These are phyloP conservation scores for Tenrec ecaudatus DNA, from an alignment of 2,113 vertebrate genomes.

Conservation along the genomic window DNA sequence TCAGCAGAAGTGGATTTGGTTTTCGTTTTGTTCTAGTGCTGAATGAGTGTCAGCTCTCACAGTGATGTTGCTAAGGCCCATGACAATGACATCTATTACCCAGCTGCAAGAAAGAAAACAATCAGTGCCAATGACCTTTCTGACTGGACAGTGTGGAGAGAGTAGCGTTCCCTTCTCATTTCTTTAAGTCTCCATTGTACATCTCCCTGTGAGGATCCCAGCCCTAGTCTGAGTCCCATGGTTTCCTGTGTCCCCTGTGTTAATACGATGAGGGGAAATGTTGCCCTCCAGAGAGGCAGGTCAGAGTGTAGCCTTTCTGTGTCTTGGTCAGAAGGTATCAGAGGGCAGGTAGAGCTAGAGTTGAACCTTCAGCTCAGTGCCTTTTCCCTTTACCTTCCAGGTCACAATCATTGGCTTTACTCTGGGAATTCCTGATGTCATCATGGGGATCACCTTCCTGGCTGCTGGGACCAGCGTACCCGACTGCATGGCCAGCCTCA, in stretches of 20 bases:
- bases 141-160: background rate
- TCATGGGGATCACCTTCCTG: slow-evolving; percentile 99
- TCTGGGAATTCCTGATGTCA: slow-evolving; percentile 97
- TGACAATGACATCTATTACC: background rate
- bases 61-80: too few relatives aligned
- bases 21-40: background rate
- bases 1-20: too few relatives aligned
- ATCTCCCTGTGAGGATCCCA: too few relatives aligned
- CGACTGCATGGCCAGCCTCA: slow-evolving; percentile 99
- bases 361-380: background rate
- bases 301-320: too few relatives aligned
- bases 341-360: fast-evolving
- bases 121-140: background rate
- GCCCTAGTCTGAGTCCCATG: fast-evolving
- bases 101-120: too few relatives aligned
- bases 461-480: slow-evolving; percentile 98
- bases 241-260: background rate
- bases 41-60: fast-evolving
- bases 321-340: background rate
- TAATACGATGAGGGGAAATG: background rate
- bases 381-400: slow-evolving; percentile 81
- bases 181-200: fast-evolving
- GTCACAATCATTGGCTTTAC: slow-evolving; percentile 99
- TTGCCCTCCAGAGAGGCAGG: background rate
- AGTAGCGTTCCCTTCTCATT: background rate